Percentiles rank a stretch among this genome's conserved stretches.
phyloP scores from a whole-genome alignment of 1,140 invertebrate genomes.

The Oncopodura yosiiana region DNA sequence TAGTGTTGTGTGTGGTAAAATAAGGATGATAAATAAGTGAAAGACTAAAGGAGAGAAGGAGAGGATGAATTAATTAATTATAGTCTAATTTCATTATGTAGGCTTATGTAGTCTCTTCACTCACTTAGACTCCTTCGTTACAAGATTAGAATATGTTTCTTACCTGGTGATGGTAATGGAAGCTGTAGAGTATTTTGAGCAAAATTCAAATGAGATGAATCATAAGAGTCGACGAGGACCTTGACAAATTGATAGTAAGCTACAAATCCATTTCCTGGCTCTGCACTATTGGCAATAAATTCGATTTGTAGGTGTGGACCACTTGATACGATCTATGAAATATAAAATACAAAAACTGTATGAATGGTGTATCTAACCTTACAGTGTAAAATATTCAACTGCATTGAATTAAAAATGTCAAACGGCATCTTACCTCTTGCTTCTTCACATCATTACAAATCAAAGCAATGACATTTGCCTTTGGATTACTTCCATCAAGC shows the following conservation, averaged over 20 bases:
- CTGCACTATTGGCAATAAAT: conserved; percentile 69
- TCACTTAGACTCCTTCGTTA: too few species aligned
- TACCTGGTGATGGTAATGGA: conserved; percentile 22
- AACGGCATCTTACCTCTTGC: conserved; percentile 49
- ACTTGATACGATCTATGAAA: conserved; percentile 51
- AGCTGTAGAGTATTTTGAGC: conserved; percentile 17
- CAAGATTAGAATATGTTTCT: conserved; percentile 1
- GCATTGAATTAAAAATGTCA: neutral
- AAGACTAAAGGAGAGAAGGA: too few species aligned
- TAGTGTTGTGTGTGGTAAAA: too few species aligned
- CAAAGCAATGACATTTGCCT: conserved; percentile 59
- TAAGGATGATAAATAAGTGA: too few species aligned
- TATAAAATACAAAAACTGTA: too few species aligned
- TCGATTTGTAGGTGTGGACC: conserved; percentile 67
- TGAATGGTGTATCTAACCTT: too few species aligned
- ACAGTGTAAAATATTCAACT: too few species aligned
- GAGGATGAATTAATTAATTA: too few species aligned
- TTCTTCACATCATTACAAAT: conserved; percentile 66
- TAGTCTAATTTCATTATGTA: too few species aligned
- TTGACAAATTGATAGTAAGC: conserved; percentile 61
- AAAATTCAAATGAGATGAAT: conserved; percentile 10
- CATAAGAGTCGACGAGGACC: conserved; percentile 29
- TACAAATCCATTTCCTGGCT: conserved; percentile 73
- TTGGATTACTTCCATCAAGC: conserved; percentile 57
- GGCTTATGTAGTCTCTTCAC: too few species aligned